These are phyloP conservation scores for Arenaria interpres DNA, from an alignment of 2,113 vertebrate species.

Conservation along the genomic window DNA sequence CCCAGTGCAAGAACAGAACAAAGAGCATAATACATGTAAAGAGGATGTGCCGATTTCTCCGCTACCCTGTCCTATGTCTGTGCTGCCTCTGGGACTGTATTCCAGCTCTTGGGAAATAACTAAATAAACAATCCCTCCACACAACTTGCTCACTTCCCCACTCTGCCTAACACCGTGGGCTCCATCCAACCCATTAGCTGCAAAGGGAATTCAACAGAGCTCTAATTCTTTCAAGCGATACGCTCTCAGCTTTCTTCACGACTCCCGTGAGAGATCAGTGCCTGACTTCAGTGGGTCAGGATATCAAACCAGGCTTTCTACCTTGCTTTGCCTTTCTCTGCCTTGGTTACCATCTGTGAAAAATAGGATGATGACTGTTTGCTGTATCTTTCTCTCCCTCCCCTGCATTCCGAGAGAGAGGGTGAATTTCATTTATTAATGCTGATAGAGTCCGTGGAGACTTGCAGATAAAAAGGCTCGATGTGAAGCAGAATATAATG, in stretches of 20 bases:
- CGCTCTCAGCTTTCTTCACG: not conserved
- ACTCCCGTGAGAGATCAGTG: not conserved
- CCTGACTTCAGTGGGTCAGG: not conserved
- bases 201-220: not conserved
- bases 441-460: not conserved
- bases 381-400: not conserved
- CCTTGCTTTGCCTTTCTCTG: not conserved
- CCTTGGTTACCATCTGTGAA: not conserved
- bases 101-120: not conserved
- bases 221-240: not conserved
- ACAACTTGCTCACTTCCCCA: not conserved
- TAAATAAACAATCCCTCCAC: not conserved
- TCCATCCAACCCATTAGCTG: not conserved
- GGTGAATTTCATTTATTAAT: not conserved
- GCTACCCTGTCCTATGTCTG: not conserved
- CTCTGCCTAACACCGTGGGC: not conserved
- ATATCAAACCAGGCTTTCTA: not conserved
- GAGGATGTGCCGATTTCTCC: not conserved
- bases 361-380: not conserved
- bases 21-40: not conserved
- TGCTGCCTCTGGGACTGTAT: not conserved
- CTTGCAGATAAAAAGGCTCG: not conserved
- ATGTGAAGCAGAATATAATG: not conserved
- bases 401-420: not conserved
- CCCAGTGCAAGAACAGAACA: not conserved